A percentile compares a stretch with the other conserved stretches of the same genome.
Evolutionary conservation across 1,140 invertebrate species (phyloP).

Genomic region (Mylabris phalerata): DNA sequence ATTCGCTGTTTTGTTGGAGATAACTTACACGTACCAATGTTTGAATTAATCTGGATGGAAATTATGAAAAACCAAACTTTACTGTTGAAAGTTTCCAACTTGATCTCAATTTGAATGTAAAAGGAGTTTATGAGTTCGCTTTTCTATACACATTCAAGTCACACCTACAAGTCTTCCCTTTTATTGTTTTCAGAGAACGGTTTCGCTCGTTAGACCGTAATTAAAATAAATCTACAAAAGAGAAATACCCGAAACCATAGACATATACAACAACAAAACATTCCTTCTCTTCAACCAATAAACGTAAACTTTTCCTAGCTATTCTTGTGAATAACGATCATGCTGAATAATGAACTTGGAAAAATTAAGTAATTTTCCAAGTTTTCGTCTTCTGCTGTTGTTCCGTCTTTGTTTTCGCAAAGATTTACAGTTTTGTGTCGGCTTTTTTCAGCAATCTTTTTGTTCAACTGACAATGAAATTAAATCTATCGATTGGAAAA

Average conservation of each 20-base stretch:
- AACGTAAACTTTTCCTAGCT: constrained; percentile 4
- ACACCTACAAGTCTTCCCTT: constrained; percentile 1
- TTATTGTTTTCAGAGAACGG: constrained; percentile 7
- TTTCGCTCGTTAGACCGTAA: constrained; percentile 23
- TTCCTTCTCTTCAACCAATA: neutral
- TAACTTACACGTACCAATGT: no score
- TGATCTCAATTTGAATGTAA: constrained; percentile 13
- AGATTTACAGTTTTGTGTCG: neutral
- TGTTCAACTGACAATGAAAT: constrained; percentile 17
- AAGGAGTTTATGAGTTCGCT: constrained; percentile 7
- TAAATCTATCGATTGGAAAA: constrained; percentile 25
- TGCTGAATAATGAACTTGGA: constrained; percentile 6
- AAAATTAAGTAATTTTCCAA: constrained; percentile 18
- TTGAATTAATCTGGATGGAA: no score
- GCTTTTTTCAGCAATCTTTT: neutral
- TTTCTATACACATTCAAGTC: constrained; percentile 9
- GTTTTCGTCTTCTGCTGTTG: neutral
- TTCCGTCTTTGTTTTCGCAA: constrained; percentile 2
- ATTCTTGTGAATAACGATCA: constrained; percentile 7
- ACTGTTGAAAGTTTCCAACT: neutral
- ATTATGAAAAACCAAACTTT: neutral
- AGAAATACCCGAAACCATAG: constrained; percentile 7
- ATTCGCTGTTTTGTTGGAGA: no score
- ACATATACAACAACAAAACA: constrained; percentile 7
- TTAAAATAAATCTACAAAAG: constrained; percentile 25